Conservation (phyloP, 2,113 vertebrate species). For the Glareola pratincola region DNA sequence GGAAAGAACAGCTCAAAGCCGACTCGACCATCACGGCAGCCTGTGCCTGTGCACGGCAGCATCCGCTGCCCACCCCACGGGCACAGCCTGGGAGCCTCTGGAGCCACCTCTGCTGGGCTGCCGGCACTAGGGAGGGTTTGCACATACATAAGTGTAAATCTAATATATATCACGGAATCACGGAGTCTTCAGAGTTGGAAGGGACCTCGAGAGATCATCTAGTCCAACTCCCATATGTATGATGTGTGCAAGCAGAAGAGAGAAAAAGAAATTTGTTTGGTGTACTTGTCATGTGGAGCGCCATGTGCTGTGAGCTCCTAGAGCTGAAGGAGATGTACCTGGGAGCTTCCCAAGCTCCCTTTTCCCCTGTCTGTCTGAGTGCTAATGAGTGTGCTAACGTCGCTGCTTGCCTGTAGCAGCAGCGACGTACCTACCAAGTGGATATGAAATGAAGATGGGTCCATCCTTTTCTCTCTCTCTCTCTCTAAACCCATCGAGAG, state of each 20-base stretch:
- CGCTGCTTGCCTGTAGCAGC: neutral
- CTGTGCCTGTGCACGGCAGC: neutral
- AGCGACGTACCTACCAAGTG: fast-evolving
- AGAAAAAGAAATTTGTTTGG: neutral
- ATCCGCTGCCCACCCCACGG: neutral
- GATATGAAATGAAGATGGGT: neutral
- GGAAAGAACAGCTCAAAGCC: neutral
- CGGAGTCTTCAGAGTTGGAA: no score
- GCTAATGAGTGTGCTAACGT: neutral
- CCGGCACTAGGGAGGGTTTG: neutral
- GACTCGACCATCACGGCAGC: fast-evolving
- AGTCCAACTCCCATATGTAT: no score
- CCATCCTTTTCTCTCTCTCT: neutral
- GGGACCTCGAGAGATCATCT: no score
- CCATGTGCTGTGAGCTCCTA: neutral
- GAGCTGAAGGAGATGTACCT: neutral
- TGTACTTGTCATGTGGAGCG: neutral
- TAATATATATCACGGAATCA: no score
- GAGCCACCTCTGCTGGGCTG: neutral
- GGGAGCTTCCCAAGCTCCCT: neutral
- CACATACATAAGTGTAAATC: fast-evolving
- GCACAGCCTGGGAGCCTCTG: neutral
- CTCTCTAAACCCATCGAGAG: neutral
- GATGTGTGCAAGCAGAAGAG: neutral
- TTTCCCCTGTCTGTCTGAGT: neutral